Evolutionary conservation across 2,113 vertebrate species (phyloP), one percentile per base, ranked within the genome.

Genomic region (Leptodactylus fuscus): DNA sequence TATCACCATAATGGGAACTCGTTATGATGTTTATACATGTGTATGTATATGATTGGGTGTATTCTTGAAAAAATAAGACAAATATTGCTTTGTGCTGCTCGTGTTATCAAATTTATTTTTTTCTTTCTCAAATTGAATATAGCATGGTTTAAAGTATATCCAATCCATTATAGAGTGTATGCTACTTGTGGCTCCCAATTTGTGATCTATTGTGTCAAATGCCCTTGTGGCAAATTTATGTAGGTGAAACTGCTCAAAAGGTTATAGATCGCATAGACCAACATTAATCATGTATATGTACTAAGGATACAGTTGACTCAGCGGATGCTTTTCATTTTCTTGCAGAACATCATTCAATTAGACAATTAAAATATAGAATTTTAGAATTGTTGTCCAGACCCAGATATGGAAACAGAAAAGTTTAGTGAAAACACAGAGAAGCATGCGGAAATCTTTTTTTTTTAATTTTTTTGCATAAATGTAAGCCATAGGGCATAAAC

Each of bases 131-230:
- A n/a, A n/a, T n/a, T n/a, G n/a, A n/a, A n/a, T n/a, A n/a, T n/a
- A n/a, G n/a, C n/a, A n/a, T n/a, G n/a, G n/a, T n/a, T 12, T 12
- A 48, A 48, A 48, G 46, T 48, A 48, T 12, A 12, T 12, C 7
- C 8, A 13, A 58, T 10, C 5, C 3, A 4, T 15, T 67, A 67
- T 67, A 36, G 24, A 67, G 15, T 18, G 62, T 16, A 34, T 34
- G 16, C 5, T 67, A 36, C 29, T 2, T 8, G 16, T 36, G 13
- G 34, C 62, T 67, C 29, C 29, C 62, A 67, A 67, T 67, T 67
- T 36, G 32, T 67, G 62, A 67, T 32, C 58, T 62, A 62, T 62
- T 29, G 58, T 62, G 24, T 62, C 58, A 62, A 62, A 62, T 27
- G 58, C 24, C 24, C 58, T 62, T 62, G 58, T 29, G 58, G 58